phyloP scores from a whole-genome alignment of 2,797 vertebrate species.

The Spheniscus humboldti region DNA sequence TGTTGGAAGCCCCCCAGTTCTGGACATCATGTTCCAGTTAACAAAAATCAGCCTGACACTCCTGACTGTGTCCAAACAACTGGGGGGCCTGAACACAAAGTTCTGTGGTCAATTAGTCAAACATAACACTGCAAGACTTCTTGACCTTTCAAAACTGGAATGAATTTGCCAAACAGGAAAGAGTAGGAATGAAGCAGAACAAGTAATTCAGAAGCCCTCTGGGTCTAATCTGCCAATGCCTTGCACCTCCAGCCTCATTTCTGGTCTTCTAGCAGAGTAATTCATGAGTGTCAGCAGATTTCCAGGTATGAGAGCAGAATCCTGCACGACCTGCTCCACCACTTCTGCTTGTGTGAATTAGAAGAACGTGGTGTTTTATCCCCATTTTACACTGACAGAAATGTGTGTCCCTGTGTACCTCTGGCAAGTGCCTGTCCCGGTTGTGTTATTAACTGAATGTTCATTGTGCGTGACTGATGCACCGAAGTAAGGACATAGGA shows the following conservation, averaged over 20 bases:
- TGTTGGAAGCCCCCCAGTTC: neutral
- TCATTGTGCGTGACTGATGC: neutral
- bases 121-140: neutral
- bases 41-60: neutral
- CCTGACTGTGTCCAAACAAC: neutral
- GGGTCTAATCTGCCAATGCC: neutral
- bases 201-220: constrained; percentile 16
- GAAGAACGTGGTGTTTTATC: neutral
- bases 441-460: neutral
- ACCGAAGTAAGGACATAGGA: accelerated
- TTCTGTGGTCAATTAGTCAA: constrained; percentile 11
- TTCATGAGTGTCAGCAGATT: constrained; percentile 15
- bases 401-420: neutral
- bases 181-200: constrained; percentile 41
- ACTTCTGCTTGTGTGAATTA: neutral
- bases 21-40: neutral
- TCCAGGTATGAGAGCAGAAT: constrained; percentile 5
- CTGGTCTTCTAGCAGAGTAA: neutral
- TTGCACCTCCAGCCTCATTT: neutral
- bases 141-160: constrained; percentile 42
- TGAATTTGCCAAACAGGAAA: constrained; percentile 32
- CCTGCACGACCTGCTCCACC: neutral
- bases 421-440: neutral
- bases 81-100: neutral
- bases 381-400: neutral